Evolutionary conservation across 2,113 vertebrate genomes (phyloP).

Genomic region (Vulpes vulpes): DNA sequence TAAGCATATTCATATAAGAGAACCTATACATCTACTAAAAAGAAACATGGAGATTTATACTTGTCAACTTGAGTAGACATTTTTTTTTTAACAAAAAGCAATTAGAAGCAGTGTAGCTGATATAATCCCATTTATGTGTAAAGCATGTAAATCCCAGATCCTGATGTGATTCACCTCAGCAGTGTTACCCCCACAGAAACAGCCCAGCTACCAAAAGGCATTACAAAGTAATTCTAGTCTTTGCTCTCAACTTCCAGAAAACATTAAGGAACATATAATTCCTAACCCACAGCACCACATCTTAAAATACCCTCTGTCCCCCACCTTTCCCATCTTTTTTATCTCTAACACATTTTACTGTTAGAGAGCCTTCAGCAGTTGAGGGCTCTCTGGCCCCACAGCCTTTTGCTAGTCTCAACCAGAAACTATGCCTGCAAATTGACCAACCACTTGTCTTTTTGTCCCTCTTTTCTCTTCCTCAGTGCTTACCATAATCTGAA

Average conservation of each 20-base stretch:
- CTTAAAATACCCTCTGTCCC: neutral
- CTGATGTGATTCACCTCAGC: neutral
- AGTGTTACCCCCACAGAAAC: neutral
- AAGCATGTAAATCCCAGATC: slow-evolving; percentile 6
- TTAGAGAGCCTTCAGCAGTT: neutral
- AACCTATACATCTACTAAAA: neutral
- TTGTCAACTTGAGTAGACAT: slow-evolving; percentile 27
- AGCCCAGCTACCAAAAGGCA: neutral
- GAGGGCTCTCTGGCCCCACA: neutral
- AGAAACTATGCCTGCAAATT: neutral
- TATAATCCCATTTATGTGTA: neutral
- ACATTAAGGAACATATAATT: neutral
- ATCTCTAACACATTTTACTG: neutral
- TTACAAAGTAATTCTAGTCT: neutral
- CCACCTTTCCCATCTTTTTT: neutral
- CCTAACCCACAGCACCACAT: neutral
- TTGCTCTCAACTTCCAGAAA: slow-evolving; percentile 63
- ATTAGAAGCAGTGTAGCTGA: neutral
- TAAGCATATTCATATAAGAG: neutral
- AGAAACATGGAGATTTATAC: neutral
- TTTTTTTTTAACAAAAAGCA: slow-evolving; percentile 45
- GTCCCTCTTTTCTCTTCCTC: neutral
- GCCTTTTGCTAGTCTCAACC: neutral
- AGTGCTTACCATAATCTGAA: slow-evolving; percentile 21
- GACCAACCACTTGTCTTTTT: neutral